phyloP scores from a whole-genome alignment of 2,888 invertebrate genomes.

The Xanthia icteritia region DNA sequence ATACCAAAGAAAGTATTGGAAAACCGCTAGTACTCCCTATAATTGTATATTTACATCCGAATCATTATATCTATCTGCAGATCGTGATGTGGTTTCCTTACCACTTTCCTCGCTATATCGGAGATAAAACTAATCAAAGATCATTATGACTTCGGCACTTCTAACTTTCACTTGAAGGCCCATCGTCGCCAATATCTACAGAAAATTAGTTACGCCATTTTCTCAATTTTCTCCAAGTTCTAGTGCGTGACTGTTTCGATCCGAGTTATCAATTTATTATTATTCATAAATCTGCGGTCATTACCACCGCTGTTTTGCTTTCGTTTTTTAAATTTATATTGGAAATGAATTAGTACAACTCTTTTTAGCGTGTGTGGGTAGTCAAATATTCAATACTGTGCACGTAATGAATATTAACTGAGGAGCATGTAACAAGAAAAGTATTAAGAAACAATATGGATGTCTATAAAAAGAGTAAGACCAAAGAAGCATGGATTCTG shows the following conservation, averaged over 20 bases:
- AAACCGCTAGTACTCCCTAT: constrained; percentile 32
- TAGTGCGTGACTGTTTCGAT: constrained; percentile 79
- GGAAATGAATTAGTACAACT: constrained; percentile 14
- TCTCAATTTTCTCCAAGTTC: constrained; percentile 81
- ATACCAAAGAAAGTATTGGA: constrained; percentile 39
- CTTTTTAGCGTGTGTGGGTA: constrained; percentile 2
- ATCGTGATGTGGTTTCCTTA: constrained; percentile 65
- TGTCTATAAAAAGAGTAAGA: not conserved
- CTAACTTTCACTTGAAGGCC: constrained; percentile 72
- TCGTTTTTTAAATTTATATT: constrained; percentile 27
- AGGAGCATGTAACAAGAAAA: not conserved
- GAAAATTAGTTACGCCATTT: constrained; percentile 83
- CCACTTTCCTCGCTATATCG: constrained; percentile 62
- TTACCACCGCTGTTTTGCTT: constrained; percentile 30
- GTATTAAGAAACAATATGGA: not conserved
- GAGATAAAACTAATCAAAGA: constrained; percentile 67
- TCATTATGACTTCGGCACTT: constrained; percentile 62
- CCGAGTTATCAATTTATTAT: constrained; percentile 71
- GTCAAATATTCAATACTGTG: constrained; percentile 6
- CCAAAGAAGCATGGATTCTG: not conserved
- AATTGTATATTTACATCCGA: constrained; percentile 43
- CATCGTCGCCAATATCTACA: constrained; percentile 65
- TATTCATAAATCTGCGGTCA: constrained; percentile 58
- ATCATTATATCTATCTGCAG: constrained; percentile 29
- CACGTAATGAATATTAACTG: constrained; percentile 10